Percentiles rank a stretch among this genome's conserved stretches.
Evolutionary conservation across 2,888 invertebrate genomes (phyloP).

Genomic region (Tetanocera ferruginea): DNA sequence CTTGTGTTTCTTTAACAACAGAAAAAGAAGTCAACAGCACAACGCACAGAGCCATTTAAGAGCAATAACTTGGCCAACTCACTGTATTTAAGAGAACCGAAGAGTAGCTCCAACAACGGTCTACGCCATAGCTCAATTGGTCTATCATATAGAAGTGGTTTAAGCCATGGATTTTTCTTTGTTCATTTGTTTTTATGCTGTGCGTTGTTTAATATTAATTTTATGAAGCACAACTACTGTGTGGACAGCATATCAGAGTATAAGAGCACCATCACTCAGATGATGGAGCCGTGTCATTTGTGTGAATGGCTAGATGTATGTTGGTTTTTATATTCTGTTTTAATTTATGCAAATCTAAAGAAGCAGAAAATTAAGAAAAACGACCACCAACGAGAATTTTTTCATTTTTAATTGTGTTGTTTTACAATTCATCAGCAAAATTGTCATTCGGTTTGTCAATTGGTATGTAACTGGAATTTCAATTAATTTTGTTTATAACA

Average conservation of each 20-base stretch:
- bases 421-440: not conserved
- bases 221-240: not conserved
- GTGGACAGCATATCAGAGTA: not conserved
- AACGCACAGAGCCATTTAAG: not conserved
- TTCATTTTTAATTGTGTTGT: not conserved
- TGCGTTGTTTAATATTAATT: not conserved
- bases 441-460: not conserved
- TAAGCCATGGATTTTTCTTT: not conserved
- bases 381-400: not conserved
- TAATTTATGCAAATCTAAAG: not conserved
- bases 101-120: not conserved
- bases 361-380: not conserved
- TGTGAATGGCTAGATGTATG: not conserved
- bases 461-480: not conserved
- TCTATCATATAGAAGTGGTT: not conserved
- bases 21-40: not conserved
- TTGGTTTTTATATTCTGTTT: not conserved
- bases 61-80: not conserved
- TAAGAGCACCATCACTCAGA: not conserved
- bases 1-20: not conserved
- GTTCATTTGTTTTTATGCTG: not conserved
- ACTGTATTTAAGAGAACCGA: not conserved
- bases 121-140: not conserved
- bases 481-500: constrained; percentile 4
- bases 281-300: constrained; percentile 18